Evolutionary conservation across 2,797 vertebrate genomes (phyloP).

Genomic region (Orestias chungarensis): DNA sequence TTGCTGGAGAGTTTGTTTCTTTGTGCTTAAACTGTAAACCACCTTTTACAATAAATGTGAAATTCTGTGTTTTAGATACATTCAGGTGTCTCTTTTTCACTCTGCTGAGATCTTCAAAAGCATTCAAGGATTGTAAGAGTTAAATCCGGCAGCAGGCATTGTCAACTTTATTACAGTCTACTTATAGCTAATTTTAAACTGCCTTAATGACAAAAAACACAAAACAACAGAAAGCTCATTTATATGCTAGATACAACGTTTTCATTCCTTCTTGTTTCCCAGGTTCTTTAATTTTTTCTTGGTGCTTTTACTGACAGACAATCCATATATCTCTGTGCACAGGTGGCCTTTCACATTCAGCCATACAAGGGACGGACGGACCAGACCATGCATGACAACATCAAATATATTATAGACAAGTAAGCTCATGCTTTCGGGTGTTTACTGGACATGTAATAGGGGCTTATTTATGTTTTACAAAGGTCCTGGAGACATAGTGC

Average conservation of each 20-base stretch:
- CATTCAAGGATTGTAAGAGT: not conserved
- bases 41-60: not conserved
- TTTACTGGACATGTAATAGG: no score
- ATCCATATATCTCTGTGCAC: conserved; percentile 30
- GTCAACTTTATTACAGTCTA: no score
- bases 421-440: conserved; percentile 75
- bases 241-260: no score
- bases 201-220: not conserved
- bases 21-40: not conserved
- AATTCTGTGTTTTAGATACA: not conserved
- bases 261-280: conserved; percentile 7
- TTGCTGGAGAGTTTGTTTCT: not conserved
- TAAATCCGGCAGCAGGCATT: not conserved
- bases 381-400: conserved; percentile 85
- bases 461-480: no score
- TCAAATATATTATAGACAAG: conserved; percentile 91
- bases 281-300: conserved; percentile 10
- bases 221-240: no score
- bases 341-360: conserved; percentile 75
- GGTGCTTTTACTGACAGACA: not conserved
- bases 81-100: not conserved
- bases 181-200: not conserved
- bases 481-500: no score
- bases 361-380: conserved; percentile 84
- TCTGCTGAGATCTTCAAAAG: not conserved